Evolutionary conservation across 1,140 invertebrate genomes (phyloP).

Genomic region (Conus ventricosus): DNA sequence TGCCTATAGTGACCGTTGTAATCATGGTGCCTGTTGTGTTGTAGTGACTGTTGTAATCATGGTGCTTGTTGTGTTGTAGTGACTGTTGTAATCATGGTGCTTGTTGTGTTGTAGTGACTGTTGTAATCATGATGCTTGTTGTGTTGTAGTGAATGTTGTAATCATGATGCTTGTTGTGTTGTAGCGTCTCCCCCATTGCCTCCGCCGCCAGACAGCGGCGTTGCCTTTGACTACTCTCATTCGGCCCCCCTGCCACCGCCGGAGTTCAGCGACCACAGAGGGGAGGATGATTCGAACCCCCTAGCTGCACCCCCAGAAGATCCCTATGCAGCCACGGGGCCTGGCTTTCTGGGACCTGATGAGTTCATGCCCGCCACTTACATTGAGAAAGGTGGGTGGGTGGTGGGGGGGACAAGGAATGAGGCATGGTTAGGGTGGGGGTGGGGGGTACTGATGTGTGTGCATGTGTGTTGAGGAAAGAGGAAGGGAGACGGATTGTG

Average conservation of each 20-base stretch:
- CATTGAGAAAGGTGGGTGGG: conserved; percentile 91
- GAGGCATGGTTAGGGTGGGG: not conserved
- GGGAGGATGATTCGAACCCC: conserved; percentile 28
- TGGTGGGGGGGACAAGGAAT: conserved; percentile 83
- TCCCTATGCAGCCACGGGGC: conserved; percentile 66
- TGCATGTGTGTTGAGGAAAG: not conserved
- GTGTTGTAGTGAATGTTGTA: too few species aligned
- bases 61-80: too few species aligned
- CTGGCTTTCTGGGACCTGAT: conserved; percentile 71
- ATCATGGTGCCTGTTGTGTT: too few species aligned
- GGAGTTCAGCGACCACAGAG: conserved; percentile 48
- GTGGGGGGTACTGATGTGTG: not conserved
- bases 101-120: too few species aligned
- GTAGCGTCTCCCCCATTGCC: conserved; percentile 58
- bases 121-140: too few species aligned
- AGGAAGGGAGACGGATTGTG: not conserved
- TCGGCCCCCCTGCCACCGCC: conserved; percentile 54
- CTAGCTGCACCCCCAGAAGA: conserved; percentile 51
- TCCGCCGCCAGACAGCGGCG: conserved; percentile 52
- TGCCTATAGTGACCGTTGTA: too few species aligned
- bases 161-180: not conserved
- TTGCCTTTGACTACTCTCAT: conserved; percentile 40
- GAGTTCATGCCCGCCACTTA: conserved; percentile 96
- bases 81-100: too few species aligned
- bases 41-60: too few species aligned